These are phyloP conservation scores for Brachionus koreanus DNA, from an alignment of 1,140 invertebrate species.

Conservation along the genomic window DNA sequence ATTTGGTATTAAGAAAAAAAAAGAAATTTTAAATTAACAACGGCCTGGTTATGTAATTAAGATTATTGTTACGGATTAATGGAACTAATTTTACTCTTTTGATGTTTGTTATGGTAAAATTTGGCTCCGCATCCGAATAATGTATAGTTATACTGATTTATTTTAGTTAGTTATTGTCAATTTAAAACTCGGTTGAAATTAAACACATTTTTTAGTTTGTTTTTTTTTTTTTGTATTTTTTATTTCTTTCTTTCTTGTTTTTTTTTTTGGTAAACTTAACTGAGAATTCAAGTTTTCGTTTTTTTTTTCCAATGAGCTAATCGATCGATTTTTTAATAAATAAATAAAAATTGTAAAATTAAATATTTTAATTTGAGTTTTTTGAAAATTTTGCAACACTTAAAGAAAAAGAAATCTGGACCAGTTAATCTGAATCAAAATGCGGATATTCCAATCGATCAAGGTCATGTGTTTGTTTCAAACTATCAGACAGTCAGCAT, in stretches of 20 bases:
- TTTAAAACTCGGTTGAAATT: constrained; percentile 35
- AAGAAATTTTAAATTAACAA: neutral
- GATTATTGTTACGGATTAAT: neutral
- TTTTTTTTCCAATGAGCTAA: constrained; percentile 21
- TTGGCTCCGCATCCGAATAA: neutral
- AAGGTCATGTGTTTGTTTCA: no score
- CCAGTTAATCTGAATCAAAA: no score
- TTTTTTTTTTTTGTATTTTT: neutral
- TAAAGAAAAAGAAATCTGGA: no score
- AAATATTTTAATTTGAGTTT: neutral
- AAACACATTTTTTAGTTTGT: constrained; percentile 37
- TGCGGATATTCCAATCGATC: no score
- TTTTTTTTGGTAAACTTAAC: neutral
- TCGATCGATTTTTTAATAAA: constrained; percentile 27
- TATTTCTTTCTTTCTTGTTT: neutral
- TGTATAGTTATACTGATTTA: constrained; percentile 3
- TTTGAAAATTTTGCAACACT: no score
- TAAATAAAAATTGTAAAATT: constrained; percentile 25
- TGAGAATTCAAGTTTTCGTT: neutral
- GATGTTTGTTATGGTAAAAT: neutral
- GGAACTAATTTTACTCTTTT: neutral
- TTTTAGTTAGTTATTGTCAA: constrained; percentile 36
- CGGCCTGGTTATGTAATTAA: constrained; percentile 20
- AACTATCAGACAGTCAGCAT: no score
- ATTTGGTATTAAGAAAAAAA: neutral